phyloP scores from a whole-genome alignment of 2,113 vertebrate species.

The Trinectes maculatus region DNA sequence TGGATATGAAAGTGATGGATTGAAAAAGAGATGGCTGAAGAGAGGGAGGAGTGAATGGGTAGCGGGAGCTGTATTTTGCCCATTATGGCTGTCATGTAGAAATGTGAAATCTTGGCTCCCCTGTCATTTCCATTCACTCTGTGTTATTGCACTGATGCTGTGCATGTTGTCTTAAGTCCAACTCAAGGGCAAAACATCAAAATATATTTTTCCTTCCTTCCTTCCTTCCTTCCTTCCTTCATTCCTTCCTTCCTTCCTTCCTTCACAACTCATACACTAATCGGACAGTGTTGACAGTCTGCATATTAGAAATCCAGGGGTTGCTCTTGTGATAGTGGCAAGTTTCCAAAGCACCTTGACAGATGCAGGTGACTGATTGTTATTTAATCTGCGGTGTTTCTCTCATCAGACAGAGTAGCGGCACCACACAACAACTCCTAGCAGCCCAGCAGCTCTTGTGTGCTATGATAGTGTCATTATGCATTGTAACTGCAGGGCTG shows the following conservation, averaged over 20 bases:
- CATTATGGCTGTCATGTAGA: conserved; percentile 55
- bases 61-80: conserved; percentile 51
- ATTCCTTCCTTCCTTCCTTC: background rate
- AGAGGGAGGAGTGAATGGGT: conserved; percentile 25
- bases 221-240: background rate
- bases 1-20: conserved; percentile 51
- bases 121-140: conserved; percentile 57
- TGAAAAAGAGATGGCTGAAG: conserved; percentile 41
- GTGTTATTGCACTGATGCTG: conserved; percentile 60
- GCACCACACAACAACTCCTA: background rate
- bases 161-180: conserved; percentile 53
- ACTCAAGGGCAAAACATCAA: conserved; percentile 61
- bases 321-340: conserved; percentile 35
- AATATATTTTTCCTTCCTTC: background rate
- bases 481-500: conserved; percentile 42
- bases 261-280: background rate
- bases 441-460: conserved; percentile 13
- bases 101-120: conserved; percentile 39
- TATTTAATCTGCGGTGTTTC: conserved; percentile 1
- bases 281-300: conserved; percentile 12
- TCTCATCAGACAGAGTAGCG: background rate
- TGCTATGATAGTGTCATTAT: conserved; percentile 32
- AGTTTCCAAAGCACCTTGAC: conserved; percentile 17
- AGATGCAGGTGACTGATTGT: conserved; percentile 30
- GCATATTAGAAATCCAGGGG: conserved; percentile 25